These are phyloP conservation scores for Siniperca chuatsi DNA, from an alignment of 2,113 vertebrate genomes.

Conservation along the genomic window DNA sequence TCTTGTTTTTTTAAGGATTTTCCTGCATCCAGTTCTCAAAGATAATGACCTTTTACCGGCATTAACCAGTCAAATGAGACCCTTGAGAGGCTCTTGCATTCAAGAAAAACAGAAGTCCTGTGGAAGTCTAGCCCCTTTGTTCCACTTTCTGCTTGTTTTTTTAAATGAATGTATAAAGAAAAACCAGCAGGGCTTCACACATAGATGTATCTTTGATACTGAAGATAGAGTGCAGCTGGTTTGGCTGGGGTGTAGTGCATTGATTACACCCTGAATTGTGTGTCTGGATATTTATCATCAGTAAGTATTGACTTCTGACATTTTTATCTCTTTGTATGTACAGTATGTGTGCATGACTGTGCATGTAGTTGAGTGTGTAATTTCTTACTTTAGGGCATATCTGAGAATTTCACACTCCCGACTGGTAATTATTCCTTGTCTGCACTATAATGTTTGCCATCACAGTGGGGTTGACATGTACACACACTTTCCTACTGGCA, in stretches of 20 bases:
- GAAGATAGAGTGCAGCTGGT: constrained; percentile 20
- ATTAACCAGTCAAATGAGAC: constrained; percentile 70
- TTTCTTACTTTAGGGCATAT: constrained; percentile 18
- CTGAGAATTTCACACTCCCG: constrained; percentile 21
- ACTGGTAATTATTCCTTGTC: constrained; percentile 38
- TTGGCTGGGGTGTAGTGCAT: constrained; percentile 16
- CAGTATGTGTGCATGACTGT: constrained; percentile 1
- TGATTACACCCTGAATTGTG: constrained; percentile 22
- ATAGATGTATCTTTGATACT: constrained; percentile 36
- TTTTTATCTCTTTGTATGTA: constrained; percentile 5
- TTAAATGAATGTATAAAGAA: constrained; percentile 25
- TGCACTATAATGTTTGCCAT: constrained; percentile 40
- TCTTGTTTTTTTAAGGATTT: constrained; percentile 76
- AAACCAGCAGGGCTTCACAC: constrained; percentile 33
- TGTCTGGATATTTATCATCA: constrained; percentile 37
- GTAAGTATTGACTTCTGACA: constrained; percentile 50
- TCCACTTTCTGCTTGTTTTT: constrained; percentile 58
- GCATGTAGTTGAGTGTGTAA: constrained; percentile 12
- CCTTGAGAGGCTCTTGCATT: constrained; percentile 67
- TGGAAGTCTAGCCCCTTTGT: constrained; percentile 66
- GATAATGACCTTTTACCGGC: constrained; percentile 72
- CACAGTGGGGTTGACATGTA: constrained; percentile 67
- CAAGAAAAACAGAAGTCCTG: constrained; percentile 62
- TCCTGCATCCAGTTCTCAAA: constrained; percentile 61
- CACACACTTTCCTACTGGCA: constrained; percentile 48